Evolutionary conservation across 2,113 vertebrate genomes (phyloP).

Genomic region (Pterophyllum scalare): DNA sequence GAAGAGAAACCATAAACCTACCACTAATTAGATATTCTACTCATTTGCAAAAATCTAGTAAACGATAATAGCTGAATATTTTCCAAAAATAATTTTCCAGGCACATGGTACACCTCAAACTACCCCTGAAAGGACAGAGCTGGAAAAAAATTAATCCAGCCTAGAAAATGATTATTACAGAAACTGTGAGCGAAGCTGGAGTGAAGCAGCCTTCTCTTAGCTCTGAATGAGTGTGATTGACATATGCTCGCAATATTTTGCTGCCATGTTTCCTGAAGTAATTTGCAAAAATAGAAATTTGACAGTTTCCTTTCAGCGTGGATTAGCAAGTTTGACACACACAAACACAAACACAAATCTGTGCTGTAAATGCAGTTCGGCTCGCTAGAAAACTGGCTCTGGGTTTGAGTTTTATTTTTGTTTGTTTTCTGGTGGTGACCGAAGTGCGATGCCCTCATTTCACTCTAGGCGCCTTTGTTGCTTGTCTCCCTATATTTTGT

Average conservation of each 20-base stretch:
- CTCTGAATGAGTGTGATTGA: conserved; percentile 13
- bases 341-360: background rate
- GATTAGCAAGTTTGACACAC: conserved; percentile 16
- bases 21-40: background rate
- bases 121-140: too few species aligned
- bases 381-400: background rate
- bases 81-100: background rate
- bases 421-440: background rate
- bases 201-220: background rate
- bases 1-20: background rate
- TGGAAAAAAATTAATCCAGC: background rate
- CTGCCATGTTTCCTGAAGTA: background rate
- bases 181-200: background rate
- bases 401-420: background rate
- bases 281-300: background rate
- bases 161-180: background rate
- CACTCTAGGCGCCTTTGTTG: background rate
- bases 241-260: background rate
- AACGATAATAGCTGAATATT: background rate
- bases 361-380: background rate
- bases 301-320: background rate
- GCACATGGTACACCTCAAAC: background rate
- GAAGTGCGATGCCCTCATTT: background rate
- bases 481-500: background rate
- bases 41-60: background rate